Base-by-base conservation (phyloP, 2,888 invertebrate genomes). In the Hydroisotoma schaefferi region DNA sequence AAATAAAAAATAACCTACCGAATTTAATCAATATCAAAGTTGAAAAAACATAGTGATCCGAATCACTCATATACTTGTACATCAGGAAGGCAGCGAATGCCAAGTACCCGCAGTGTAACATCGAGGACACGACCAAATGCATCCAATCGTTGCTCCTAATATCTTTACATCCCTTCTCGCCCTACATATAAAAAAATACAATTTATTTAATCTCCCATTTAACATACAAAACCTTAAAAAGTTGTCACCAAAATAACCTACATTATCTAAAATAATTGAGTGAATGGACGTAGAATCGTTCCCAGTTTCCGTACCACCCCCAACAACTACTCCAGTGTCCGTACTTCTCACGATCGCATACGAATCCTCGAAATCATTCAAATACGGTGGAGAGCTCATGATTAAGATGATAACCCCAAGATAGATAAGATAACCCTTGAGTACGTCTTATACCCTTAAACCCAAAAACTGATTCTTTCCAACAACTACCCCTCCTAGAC, bases 21-120 rank as follows among this genome's bases (percentile, higher is more conserved):
- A 65, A 63, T 57, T 63, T 65, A 55, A 60, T 53, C 25, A 65
- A 49, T 47, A 63, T 55, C 28, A 65, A 52, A 28, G 62, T 58
- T 5, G 62, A 60, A 12, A 65, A 58, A 5, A 65, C 62, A 46
- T 60, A 65, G 46, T 62, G 65, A 49, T 59, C 59, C 15, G 65
- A 65, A 47, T 55, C 49, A 18, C 59, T 60, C 48, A 56, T 44
- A 28, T 65, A 65, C 44, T 59, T 60, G 51, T 57, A 58, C 62
- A 65, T 60, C 49, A 65, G 52, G 29, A 57, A 60, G 23, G 57
- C 65, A 15, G 57, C 57, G 15, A 63, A 44, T 22, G 65, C 56
- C 48, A 65, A 38, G 48, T 63, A 59, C 2, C 62, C 55, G 25
- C 57, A 57, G 54, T 60, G 57, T 27, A 44, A 55, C 12, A 63